Conservation (phyloP, 2,113 vertebrate species). For the Marcusenius ussheri region DNA sequence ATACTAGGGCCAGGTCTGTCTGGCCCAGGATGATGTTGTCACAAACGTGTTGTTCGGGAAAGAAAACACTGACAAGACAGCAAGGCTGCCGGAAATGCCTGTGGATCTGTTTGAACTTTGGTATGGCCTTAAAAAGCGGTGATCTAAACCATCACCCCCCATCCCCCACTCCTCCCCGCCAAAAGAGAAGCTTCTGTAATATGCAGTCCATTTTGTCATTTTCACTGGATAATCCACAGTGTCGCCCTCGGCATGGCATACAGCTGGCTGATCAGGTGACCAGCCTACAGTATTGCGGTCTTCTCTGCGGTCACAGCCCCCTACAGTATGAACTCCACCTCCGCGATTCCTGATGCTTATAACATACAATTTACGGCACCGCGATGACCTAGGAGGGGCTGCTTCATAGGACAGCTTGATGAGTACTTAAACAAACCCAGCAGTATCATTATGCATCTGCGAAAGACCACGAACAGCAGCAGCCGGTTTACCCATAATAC, state of each 20-base stretch:
- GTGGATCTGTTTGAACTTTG: neutral
- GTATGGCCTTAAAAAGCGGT: neutral
- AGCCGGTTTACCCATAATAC: neutral
- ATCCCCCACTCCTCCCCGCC: neutral
- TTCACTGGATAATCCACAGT: neutral
- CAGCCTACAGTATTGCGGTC: neutral
- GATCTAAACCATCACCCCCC: neutral
- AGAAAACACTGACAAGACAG: neutral
- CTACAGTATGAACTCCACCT: neutral
- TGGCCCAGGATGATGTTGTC: neutral
- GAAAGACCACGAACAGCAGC: neutral
- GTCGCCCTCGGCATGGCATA: neutral
- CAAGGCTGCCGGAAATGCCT: neutral
- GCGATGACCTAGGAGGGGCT: neutral
- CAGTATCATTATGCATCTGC: neutral
- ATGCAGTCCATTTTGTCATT: neutral
- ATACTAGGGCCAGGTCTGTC: neutral
- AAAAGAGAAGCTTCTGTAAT: neutral
- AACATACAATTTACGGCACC: neutral
- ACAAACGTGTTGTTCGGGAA: neutral
- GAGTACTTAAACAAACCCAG: neutral
- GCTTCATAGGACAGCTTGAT: neutral
- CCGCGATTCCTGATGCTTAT: neutral
- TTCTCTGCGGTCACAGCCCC: neutral
- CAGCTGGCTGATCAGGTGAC: neutral